Percentiles rank a stretch among this genome's conserved stretches.
phyloP scores from a whole-genome alignment of 2,113 vertebrate species.

The Meleagris gallopavo region DNA sequence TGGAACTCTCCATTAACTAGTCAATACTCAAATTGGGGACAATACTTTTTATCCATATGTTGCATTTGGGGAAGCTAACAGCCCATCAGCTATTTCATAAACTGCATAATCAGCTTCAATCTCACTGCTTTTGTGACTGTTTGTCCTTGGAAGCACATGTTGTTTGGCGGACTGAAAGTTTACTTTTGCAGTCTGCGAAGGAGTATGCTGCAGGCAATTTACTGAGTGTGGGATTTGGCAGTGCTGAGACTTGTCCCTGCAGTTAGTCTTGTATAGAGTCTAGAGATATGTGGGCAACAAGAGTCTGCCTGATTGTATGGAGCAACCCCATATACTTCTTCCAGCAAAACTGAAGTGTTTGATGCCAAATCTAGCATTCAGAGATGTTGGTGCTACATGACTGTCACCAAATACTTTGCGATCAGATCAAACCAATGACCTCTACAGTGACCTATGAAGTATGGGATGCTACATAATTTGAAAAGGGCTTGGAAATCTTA shows the following conservation, averaged over 20 bases:
- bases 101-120: not conserved
- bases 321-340: not conserved
- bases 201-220: not conserved
- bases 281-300: not conserved
- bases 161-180: not conserved
- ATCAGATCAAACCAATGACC: not conserved
- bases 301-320: not conserved
- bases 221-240: not conserved
- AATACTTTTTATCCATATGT: not conserved
- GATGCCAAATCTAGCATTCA: not conserved
- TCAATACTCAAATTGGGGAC: not conserved
- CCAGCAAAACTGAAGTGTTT: not conserved
- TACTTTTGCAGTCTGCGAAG: not conserved
- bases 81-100: not conserved
- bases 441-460: not conserved
- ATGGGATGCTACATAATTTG: not conserved
- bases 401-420: not conserved
- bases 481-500: not conserved
- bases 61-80: not conserved
- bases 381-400: not conserved
- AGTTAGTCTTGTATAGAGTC: not conserved
- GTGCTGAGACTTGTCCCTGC: not conserved
- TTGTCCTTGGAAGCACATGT: not conserved
- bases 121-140: not conserved
- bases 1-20: accelerated